These are phyloP conservation scores for Cyclura pinguis DNA, from an alignment of 2,797 vertebrate species.

Conservation along the genomic window DNA sequence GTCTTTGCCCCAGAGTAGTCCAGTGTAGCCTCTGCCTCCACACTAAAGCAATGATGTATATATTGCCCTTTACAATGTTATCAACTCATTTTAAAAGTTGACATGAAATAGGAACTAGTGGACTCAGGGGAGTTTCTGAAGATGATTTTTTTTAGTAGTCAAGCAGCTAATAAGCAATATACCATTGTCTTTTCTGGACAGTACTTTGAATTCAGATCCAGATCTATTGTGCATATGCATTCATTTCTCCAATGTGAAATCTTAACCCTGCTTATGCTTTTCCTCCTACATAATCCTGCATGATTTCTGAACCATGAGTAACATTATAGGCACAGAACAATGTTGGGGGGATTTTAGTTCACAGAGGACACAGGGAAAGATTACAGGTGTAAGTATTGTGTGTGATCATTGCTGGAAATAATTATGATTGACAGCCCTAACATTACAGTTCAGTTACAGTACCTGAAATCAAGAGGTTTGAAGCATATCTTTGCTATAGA, in stretches of 20 bases:
- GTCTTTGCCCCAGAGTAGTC: too few relatives aligned
- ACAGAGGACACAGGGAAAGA: neutral
- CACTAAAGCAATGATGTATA: neutral
- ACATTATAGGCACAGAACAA: neutral
- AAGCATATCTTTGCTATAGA: neutral
- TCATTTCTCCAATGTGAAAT: conserved; percentile 3
- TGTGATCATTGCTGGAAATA: conserved; percentile 30
- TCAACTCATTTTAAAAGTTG: neutral
- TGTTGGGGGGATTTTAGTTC: conserved; percentile 23
- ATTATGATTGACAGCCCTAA: neutral
- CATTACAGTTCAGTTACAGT: neutral
- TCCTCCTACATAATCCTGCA: neutral
- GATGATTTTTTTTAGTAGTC: conserved; percentile 11
- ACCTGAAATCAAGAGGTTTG: conserved; percentile 4
- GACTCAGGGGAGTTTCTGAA: neutral
- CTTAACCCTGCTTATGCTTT: conserved; percentile 1
- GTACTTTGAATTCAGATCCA: neutral
- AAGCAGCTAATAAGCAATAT: neutral
- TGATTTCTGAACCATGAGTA: conserved; percentile 3
- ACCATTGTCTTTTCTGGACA: neutral
- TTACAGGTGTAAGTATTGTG: conserved; percentile 35
- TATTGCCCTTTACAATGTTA: neutral
- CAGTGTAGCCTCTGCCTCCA: neutral
- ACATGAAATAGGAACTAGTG: conserved; percentile 28
- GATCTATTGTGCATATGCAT: neutral